phyloP scores from a whole-genome alignment of 2,888 invertebrate species.

The Muscina levida region DNA sequence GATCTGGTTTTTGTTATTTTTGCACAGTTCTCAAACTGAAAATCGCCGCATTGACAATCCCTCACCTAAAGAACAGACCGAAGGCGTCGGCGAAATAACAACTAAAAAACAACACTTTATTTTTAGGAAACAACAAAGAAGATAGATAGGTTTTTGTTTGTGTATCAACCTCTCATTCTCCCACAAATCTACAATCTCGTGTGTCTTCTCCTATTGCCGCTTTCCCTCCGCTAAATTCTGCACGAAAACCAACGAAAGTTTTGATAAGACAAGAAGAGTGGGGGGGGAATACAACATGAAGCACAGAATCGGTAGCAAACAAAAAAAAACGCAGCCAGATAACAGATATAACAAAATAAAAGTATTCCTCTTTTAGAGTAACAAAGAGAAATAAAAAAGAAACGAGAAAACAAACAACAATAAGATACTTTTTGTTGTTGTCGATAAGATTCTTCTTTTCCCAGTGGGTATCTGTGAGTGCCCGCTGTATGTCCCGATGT shows the following conservation, averaged over 20 bases:
- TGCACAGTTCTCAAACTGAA: background rate
- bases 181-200: constrained; percentile 17
- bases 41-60: constrained; percentile 46
- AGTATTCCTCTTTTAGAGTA: constrained; percentile 51
- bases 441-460: constrained; percentile 40
- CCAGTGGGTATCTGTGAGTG: background rate
- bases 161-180: constrained; percentile 54
- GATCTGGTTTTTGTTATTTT: too few relatives aligned
- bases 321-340: constrained; percentile 57
- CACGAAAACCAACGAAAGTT: constrained; percentile 10
- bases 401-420: too few relatives aligned
- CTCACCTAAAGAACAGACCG: constrained; percentile 44
- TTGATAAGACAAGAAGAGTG: constrained; percentile 6
- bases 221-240: constrained; percentile 35
- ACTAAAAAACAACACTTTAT: constrained; percentile 45
- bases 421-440: constrained; percentile 28
- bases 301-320: constrained; percentile 47
- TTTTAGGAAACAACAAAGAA: constrained; percentile 58
- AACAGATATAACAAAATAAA: constrained; percentile 53
- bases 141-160: constrained; percentile 50
- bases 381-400: constrained; percentile 22
- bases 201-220: constrained; percentile 43
- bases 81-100: constrained; percentile 48
- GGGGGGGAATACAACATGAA: too few relatives aligned
- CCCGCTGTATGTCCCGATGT: constrained; percentile 44